Base-by-base conservation (phyloP, 2,113 vertebrate species). In the Chascanopsetta lugubris region DNA sequence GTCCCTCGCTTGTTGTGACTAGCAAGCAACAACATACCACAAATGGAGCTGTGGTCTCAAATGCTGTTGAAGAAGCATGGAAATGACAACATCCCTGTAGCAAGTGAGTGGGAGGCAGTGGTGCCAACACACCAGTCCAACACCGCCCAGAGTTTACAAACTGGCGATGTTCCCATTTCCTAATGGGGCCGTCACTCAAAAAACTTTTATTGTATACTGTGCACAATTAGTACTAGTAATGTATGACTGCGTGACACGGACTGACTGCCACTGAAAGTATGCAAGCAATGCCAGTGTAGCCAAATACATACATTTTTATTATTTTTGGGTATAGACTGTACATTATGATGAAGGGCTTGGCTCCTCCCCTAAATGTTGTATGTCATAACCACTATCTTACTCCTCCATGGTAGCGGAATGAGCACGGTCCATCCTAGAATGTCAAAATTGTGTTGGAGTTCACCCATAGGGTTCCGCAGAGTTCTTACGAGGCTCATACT, bases 141-240 rank as follows among this genome's bases (percentile, higher is more conserved):
- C 24, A 8, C 61, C 53, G 32, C 34, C 72, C 61, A 82, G 64
- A 85, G 83, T 82, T 83, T 64, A 84, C 73, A 80, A 75, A 57
- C 84, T 72, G 63, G 55, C 60, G 49, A 60, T 62, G 38, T 82
- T 79, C 63, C 79, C 72, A 40, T 78, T 59, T 82, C 61, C 61
- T 72, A 64, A 58, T 61, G 45, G 42, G 56, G 61, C 50, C 66
- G 58, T 69, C 13, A 36, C 34, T 71, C 40, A 71, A 50, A 54
- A 61, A 77, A 74, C 48, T 45, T 26, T 68, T 53, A 38, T 3
- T 66, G 46, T 49, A 46, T 25, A 61, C 38, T 13, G 27, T 22
- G 47, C 32, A 53, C 32, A 49, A 38, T 34, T 46, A 11, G 20
- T 15, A 38, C 36, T 38, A 3, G 11, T 3, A 42, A 15, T 42